Evolutionary conservation across 2,888 invertebrate genomes (phyloP), one percentile per base, ranked within the genome.

Genomic region (Onthophagus sagittarius): DNA sequence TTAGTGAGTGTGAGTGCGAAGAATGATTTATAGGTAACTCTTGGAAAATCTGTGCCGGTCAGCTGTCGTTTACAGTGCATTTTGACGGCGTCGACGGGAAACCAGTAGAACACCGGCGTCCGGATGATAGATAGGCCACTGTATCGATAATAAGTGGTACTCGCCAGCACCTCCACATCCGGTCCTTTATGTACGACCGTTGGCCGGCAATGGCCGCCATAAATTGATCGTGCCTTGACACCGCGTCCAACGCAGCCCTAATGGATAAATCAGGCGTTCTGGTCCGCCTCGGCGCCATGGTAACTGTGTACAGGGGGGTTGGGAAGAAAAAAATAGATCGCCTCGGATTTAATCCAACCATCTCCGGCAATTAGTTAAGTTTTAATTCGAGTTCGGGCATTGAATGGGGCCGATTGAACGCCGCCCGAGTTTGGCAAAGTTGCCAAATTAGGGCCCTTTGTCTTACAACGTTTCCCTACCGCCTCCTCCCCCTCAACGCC

Each of bases 151-250:
- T 78, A 79, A 80, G 78, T 80, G 80, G 77, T 76, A 76, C 77
- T 79, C 78, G 78, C 79, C 77, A 78, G 76, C 81, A 80, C 80
- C 80, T 81, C 78, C 70, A 74, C 78, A 79, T 79, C 79, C 80
- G 77, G 74, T 77, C 74, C 77, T 79, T 79, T 79, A 76, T 77
- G 72, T 72, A 72, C 73, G 71, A 39, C 74, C 62, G 64, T 74
- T 71, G 75, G 75, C 74, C 74, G 80, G 79, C 79, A 80, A 81
- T 80, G 78, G 78, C 79, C 75, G 11, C 78, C 76, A 81, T 82
- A 81, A 82, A 82, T 82, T 79, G 81, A 79, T 78, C 63, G 79
- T 62, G 79, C 79, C 75, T 79, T 81, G 81, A 80, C 79, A 81
- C 80, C 81, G 80, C 78, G 81, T 82, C 82, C 82, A 81, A 80